Conservation (phyloP, 2,797 vertebrate species). For the Artibeus lituratus region DNA sequence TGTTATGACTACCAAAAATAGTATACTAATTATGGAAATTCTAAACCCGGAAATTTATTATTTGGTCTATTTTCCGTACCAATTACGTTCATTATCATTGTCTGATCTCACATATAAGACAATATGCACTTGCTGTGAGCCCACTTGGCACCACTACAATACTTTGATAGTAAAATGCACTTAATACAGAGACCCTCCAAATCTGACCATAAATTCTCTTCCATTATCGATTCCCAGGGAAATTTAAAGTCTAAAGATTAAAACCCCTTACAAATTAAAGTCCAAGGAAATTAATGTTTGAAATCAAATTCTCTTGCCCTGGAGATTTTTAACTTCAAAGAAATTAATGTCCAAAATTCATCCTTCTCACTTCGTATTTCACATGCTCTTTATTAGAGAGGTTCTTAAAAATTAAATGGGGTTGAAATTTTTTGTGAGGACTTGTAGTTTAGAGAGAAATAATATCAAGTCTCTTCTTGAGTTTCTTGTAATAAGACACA, state of each 20-base stretch:
- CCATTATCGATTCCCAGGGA: neutral
- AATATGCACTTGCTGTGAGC: neutral
- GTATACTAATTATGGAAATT: neutral
- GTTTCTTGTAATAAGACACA: neutral
- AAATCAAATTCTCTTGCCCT: constrained; percentile 17
- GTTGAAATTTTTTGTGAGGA: neutral
- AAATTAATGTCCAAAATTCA: constrained; percentile 13
- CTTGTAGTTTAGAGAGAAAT: neutral
- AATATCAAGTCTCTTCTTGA: neutral
- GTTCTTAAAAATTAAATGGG: neutral
- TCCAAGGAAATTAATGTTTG: neutral
- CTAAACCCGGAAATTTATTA: constrained; percentile 1
- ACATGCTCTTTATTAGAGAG: neutral
- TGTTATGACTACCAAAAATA: neutral
- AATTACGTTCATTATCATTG: neutral
- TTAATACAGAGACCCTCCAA: neutral
- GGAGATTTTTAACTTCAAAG: constrained; percentile 27
- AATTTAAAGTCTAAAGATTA: neutral
- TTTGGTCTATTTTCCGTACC: neutral
- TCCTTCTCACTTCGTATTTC: neutral
- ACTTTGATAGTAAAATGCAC: neutral
- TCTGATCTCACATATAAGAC: neutral
- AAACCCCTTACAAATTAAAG: constrained; percentile 11
- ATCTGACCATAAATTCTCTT: neutral
- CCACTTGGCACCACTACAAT: neutral